Evolutionary conservation across 2,113 vertebrate genomes (phyloP).

Genomic region (Apteryx owenii): DNA sequence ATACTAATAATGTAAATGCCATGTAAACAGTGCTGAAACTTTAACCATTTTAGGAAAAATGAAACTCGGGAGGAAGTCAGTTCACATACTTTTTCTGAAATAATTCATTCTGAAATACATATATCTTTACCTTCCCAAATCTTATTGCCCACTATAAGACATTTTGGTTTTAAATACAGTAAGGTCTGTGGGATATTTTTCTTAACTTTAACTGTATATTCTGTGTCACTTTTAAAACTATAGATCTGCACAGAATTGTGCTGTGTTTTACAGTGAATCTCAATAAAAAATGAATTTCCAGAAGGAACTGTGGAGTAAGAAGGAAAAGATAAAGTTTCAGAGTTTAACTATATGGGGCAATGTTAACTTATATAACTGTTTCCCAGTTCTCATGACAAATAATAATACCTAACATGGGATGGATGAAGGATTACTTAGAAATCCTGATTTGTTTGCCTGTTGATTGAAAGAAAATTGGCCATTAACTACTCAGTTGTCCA

Average conservation of each 20-base stretch:
- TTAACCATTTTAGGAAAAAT: not conserved
- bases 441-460: not conserved
- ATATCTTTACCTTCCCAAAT: not conserved
- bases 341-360: not conserved
- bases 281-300: not conserved
- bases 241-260: not conserved
- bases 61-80: not conserved
- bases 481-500: conserved; percentile 1
- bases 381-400: not conserved
- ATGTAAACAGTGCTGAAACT: not conserved
- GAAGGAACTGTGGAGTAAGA: not conserved
- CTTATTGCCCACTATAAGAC: not conserved
- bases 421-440: not conserved
- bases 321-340: not conserved
- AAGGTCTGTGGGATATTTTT: not conserved
- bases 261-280: not conserved
- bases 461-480: conserved; percentile 37
- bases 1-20: not conserved
- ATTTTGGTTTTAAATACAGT: not conserved
- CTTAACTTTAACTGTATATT: not conserved
- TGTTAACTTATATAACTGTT: not conserved
- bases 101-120: not conserved
- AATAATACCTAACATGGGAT: not conserved
- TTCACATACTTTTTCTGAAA: not conserved
- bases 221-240: not conserved